Base-by-base conservation (phyloP, 2,113 vertebrate species). In the Epinephelus lanceolatus region DNA sequence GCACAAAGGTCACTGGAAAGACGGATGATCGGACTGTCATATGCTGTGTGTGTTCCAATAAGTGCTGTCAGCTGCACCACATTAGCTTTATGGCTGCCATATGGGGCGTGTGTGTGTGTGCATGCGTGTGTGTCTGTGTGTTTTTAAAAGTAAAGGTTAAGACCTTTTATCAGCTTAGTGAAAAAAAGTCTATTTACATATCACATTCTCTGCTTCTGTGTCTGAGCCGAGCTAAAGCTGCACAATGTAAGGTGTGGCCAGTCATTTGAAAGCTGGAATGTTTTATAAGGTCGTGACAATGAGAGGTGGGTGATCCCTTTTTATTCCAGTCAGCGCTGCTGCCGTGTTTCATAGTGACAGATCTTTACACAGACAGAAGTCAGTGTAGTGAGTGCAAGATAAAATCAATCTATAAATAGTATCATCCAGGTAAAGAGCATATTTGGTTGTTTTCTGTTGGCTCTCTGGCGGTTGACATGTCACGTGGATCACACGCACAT, bases 201-300 rank as follows among this genome's bases (percentile, higher is more conserved):
- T 78, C 15, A 30, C 53, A 23, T 27, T 56, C 6, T 73, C 53
- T 14, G 21, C 60, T 10, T 25, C 49, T 52, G 49, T 65, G n/a
- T 71, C 30, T 40, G 19, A 67, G 33, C 6, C 1, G 33, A 19
- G 63, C 37, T 63, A 21, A 42, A 62, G 57, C 25, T 57, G 12
- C 3, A 8, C 25, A 42, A 11, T 83, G 25, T 42, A 33, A 76
- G 19, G 30, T 80, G 69, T 47, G 37, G 51, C 21, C 61, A 3
- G 2, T 53, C 12, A 42, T 18, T 62, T 55, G 67, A 37, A 71
- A 59, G 63, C 33, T 45, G 17, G 33, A 63, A 55, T 65, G 30
- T 70, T 66, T 6, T 89, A 60, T 23, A 56, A 57, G 14, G 49
- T 75, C 23, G 45, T 82, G 76, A 78, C 80, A 89, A 30, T 71